Conservation (phyloP, 2,797 vertebrate genomes). For the Poecilia gillii region DNA sequence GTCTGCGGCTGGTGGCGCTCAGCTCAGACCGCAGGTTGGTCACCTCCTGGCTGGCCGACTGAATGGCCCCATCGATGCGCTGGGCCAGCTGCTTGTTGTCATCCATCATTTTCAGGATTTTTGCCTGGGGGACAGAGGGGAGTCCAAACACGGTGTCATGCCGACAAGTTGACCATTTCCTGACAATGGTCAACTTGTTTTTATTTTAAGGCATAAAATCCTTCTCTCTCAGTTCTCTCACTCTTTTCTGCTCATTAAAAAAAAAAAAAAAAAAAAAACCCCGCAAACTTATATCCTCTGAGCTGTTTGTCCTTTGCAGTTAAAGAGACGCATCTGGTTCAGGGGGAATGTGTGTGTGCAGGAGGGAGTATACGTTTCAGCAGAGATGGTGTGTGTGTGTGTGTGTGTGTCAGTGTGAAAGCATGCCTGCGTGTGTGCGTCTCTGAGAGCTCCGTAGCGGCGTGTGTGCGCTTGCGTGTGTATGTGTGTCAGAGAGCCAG, state of each 20-base stretch:
- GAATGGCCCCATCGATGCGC: constrained; percentile 92
- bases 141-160: constrained; percentile 85
- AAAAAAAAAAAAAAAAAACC: no score
- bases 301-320: constrained; percentile 65
- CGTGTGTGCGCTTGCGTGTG: constrained; percentile 25
- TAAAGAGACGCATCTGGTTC: constrained; percentile 58
- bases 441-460: constrained; percentile 50
- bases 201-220: constrained; percentile 45
- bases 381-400: constrained; percentile 43
- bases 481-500: constrained; percentile 52
- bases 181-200: background rate
- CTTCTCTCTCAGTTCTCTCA: constrained; percentile 22
- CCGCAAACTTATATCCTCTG: constrained; percentile 74
- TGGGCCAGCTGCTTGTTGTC: constrained; percentile 94
- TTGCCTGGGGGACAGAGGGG: constrained; percentile 85
- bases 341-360: constrained; percentile 53
- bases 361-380: constrained; percentile 31
- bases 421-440: constrained; percentile 46
- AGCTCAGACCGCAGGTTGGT: constrained; percentile 92
- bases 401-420: constrained; percentile 49
- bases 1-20: constrained; percentile 89
- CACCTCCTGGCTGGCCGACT: constrained; percentile 94
- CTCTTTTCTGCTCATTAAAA: constrained; percentile 39
- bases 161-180: constrained; percentile 81
- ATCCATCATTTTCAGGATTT: constrained; percentile 95